Base-by-base conservation (phyloP, 2,113 vertebrate genomes). In the Silurus asotus region DNA sequence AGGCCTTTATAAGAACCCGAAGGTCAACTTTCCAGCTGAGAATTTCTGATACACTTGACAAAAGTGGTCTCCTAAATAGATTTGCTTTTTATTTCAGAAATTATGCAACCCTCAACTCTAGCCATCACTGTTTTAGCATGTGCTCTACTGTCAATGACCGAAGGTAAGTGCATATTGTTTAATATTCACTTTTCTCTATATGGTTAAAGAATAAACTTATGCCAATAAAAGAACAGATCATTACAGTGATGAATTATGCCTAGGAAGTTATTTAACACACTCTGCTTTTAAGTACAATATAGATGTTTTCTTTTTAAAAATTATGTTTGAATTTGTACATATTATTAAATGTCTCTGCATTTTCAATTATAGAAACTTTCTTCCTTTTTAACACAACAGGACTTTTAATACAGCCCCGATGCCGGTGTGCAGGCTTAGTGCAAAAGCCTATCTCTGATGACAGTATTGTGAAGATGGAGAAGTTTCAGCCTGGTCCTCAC, bases 141-240 rank as follows among this genome's bases (percentile, higher is more conserved):
- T 64, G 61, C 48, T 15, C 80, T 82, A 3, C 28, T 82, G 13
- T 65, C 59, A 25, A 8, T 81, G 80, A 65, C 80, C 25, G 59
- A 82, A 65, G 80, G 80, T 82, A 67, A 28, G 48, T 82, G 10
- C 14, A 51, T 51, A n/a, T 81, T 65, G 9, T 65, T 9, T 17
- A 25, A 81, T 49, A 2, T 13, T 81, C 5, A 15, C 13, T 28
- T 81, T 81, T 49, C 10, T n/a, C 10, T 81, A 23, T 62, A 64
- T 62, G 14, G 23, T 51, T 76, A 25, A 53, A 15, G 11, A 23
- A 2, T 74, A 49, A 74, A 20, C 6, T 4, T 4, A 74, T 74
- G 10, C 45, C 5, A 70, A 17, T 70, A 5, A 67, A 67, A 51
- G 48, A 74, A 74, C 51, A 51, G 45, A 74, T 23, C 15, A 23